Conservation (phyloP, 2,888 invertebrate genomes). For the Neoitamus cyanurus region DNA sequence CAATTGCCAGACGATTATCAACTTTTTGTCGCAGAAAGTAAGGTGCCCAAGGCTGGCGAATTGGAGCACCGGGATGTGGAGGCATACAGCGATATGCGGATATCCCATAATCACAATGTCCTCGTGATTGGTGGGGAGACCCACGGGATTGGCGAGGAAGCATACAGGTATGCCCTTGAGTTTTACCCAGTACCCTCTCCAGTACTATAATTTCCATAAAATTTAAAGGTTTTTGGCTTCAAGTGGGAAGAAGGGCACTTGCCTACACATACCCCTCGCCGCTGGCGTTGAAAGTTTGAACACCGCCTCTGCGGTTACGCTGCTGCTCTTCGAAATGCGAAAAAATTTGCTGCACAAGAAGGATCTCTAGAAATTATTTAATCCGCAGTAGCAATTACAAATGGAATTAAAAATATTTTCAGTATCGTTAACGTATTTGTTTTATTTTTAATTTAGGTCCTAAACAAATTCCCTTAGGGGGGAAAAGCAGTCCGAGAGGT, state of each 20-base stretch:
- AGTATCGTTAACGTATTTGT: neutral
- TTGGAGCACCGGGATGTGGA: conserved; percentile 15
- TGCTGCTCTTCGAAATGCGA: conserved; percentile 81
- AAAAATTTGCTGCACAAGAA: neutral
- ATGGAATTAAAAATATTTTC: neutral
- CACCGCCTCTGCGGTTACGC: conserved; percentile 82
- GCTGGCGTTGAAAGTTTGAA: conserved; percentile 87
- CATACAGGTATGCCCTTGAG: conserved; percentile 70
- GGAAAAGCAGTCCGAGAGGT: no score
- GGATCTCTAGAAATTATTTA: no score
- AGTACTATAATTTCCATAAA: no score
- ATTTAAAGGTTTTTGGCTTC: conserved; percentile 59
- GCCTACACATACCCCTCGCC: conserved; percentile 84
- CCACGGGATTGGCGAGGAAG: conserved; percentile 81
- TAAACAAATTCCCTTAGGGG: no score
- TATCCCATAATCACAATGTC: conserved; percentile 67
- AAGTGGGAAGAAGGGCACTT: conserved; percentile 69
- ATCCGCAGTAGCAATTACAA: no score
- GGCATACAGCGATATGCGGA: neutral
- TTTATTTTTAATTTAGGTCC: neutral
- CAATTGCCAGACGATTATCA: conserved; percentile 68
- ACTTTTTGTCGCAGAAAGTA: conserved; percentile 78
- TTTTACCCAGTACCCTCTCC: no score
- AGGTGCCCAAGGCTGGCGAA: conserved; percentile 58
- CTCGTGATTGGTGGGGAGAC: conserved; percentile 91